phyloP scores from a whole-genome alignment of 2,797 vertebrate genomes.

The Cirrhinus molitorella region DNA sequence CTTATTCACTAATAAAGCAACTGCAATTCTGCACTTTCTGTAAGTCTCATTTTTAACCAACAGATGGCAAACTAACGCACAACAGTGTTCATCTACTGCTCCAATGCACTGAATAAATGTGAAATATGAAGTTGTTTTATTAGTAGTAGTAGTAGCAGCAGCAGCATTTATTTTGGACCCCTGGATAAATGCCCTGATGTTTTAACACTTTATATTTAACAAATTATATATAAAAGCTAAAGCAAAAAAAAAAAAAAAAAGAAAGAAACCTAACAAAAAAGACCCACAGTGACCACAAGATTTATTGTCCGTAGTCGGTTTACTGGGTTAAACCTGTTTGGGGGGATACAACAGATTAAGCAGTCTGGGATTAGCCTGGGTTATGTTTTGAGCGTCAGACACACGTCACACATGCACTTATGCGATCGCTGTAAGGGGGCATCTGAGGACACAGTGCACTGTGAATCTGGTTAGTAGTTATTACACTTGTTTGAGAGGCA shows the following conservation, averaged over 20 bases:
- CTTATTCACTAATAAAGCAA: conserved; percentile 7
- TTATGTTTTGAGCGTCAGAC: background rate
- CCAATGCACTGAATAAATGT: background rate
- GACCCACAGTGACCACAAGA: background rate
- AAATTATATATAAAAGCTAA: background rate
- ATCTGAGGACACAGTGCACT: conserved; percentile 6
- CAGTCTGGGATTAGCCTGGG: background rate
- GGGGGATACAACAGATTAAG: background rate
- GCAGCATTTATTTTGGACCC: no score
- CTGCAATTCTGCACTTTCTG: conserved; percentile 1
- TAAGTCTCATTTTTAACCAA: conserved; percentile 11
- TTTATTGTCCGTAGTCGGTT: background rate
- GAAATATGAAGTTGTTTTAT: background rate
- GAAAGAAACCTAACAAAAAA: background rate
- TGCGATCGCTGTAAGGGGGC: background rate
- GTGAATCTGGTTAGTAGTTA: background rate
- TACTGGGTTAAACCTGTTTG: background rate
- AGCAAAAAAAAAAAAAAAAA: background rate
- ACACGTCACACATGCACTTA: background rate
- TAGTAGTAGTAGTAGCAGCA: no score
- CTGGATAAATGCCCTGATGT: no score
- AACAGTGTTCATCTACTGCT: background rate
- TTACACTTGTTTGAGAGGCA: background rate
- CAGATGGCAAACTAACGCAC: conserved; percentile 1
- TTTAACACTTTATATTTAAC: no score